phyloP scores from a whole-genome alignment of 2,113 vertebrate species.

The Herpailurus yagouaroundi region DNA sequence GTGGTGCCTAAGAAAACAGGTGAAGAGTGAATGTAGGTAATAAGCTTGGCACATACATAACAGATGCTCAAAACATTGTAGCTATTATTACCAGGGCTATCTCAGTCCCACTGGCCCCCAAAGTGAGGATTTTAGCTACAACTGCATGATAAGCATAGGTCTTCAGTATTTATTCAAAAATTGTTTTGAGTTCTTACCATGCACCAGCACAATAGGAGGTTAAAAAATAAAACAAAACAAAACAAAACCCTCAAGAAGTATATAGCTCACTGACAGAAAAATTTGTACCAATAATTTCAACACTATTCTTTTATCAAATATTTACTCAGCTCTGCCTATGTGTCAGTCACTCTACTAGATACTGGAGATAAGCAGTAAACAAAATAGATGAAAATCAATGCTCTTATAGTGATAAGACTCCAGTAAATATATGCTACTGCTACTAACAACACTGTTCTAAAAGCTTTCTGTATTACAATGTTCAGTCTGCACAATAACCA shows the following conservation, averaged over 20 bases:
- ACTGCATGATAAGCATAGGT: not conserved
- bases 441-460: not conserved
- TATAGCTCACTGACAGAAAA: not conserved
- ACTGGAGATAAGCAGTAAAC: not conserved
- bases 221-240: not conserved
- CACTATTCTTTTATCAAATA: constrained; percentile 20
- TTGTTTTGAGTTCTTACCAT: not conserved
- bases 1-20: not conserved
- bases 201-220: not conserved
- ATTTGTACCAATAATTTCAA: not conserved
- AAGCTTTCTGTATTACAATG: not conserved
- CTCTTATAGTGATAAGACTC: not conserved
- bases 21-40: not conserved
- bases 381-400: constrained; percentile 1
- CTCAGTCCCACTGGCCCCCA: not conserved
- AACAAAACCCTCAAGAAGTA: not conserved
- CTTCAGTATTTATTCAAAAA: not conserved
- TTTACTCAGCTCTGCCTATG: not conserved
- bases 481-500: not conserved
- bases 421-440: not conserved
- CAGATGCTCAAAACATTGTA: not conserved
- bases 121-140: not conserved
- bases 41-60: not conserved
- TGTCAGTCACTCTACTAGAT: not conserved
- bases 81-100: not conserved